Base-by-base conservation (phyloP, 2,888 invertebrate species). In the Mystacides longicornis region DNA sequence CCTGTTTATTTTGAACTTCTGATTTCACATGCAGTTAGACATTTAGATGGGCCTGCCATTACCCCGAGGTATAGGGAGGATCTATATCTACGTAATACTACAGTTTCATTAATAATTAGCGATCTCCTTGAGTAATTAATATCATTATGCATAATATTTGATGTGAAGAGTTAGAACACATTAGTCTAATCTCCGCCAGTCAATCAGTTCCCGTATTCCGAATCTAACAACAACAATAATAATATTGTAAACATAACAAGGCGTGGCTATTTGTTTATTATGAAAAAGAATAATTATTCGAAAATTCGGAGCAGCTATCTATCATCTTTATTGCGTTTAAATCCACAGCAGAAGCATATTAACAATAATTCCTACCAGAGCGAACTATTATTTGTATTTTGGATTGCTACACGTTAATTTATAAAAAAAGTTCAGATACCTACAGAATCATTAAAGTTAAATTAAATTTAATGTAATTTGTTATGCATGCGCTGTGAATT, bases 401-500 rank as follows among this genome's bases (percentile, higher is more conserved):
- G 37, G 16, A 37, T 7, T 37, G 37, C 3, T 37, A 37, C 37
- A 37, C 37, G 14, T 37, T 37, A 37, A 37, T 37, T 37, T 37
- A 16, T 37, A 37, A 37, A 14, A n/a, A n/a, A 16, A 7, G 37
- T 37, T 27, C 16, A 37, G 37, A 37, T 4, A 37, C 14, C n/a
- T n/a, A n/a, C n/a, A n/a, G n/a, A 16, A 37, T 37, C 37, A 37
- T 37, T 37, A 37, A 37, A 37, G 14, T 37, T 37, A 14, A 37
- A 37, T 37, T 37, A 37, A 37, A 37, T 37, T 37, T 37, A 14
- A 37, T 37, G 37, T 37, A 45, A 45, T 45, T 45, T 14, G 45
- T 45, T 45, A 45, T 45, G 45, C 45, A 45, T 45, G 45, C 20
- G 45, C 18, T 20, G 3, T 45, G 45, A 37, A n/a, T n/a, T n/a